A percentile compares a stretch with the other conserved stretches of the same genome.
These are phyloP conservation scores for Polyommatus icarus DNA, from an alignment of 2,888 invertebrate species.

Conservation along the genomic window DNA sequence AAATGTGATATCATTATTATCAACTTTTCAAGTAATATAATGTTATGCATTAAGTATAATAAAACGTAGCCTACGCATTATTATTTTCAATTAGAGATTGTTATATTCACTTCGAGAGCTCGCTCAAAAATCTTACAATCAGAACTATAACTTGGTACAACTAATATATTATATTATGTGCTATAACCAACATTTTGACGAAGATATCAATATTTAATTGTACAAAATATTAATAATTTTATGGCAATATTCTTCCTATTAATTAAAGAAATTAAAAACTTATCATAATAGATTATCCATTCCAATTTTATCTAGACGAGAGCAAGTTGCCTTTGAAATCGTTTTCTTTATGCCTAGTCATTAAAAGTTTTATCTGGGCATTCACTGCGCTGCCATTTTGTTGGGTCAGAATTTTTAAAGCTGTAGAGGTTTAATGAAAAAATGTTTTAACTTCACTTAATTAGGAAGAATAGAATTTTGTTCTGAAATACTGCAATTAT, in stretches of 20 bases:
- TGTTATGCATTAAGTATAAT: no score
- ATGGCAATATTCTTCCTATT: neutral
- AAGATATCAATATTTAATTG: neutral
- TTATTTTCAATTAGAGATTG: no score
- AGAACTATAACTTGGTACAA: neutral
- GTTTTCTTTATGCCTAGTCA: slow-evolving; percentile 32
- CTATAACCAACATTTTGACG: neutral
- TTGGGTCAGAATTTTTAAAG: slow-evolving; percentile 25
- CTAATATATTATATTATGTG: no score
- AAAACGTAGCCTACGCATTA: no score
- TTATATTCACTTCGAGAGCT: no score
- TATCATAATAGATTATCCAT: slow-evolving; percentile 30
- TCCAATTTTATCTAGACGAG: slow-evolving; percentile 32
- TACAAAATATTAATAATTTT: neutral
- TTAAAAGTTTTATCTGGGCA: slow-evolving; percentile 30
- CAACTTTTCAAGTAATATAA: no score
- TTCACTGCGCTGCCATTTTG: slow-evolving; percentile 22
- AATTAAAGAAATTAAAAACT: slow-evolving; percentile 24
- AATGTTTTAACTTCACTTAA: neutral
- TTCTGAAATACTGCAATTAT: neutral
- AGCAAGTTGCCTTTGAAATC: slow-evolving; percentile 32
- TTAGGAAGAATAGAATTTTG: slow-evolving; percentile 7
- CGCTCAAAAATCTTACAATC: neutral
- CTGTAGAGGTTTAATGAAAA: slow-evolving; percentile 18
- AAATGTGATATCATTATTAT: no score